phyloP scores from a whole-genome alignment of 2,113 vertebrate genomes.

The Epinephelus fuscoguttatus region DNA sequence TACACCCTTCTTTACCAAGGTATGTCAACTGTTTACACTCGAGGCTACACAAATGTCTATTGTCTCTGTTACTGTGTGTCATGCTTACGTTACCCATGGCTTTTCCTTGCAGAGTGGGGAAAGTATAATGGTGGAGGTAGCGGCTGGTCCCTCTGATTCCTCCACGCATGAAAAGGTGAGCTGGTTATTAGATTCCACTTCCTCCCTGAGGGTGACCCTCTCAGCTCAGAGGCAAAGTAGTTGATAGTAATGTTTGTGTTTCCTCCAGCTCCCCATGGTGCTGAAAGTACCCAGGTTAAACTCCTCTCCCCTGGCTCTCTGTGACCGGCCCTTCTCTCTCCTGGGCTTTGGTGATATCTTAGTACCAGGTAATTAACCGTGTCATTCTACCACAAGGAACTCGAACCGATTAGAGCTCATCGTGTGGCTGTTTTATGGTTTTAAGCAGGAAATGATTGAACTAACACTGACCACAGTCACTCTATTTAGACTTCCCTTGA shows the following conservation, averaged over 20 bases:
- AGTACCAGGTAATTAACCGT: slow-evolving; percentile 91
- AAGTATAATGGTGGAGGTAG: slow-evolving; percentile 99
- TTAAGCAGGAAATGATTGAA: not conserved
- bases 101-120: slow-evolving; percentile 88
- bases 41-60: not conserved
- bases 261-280: slow-evolving; percentile 94
- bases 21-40: slow-evolving; percentile 58
- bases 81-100: not conserved
- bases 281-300: slow-evolving; percentile 96
- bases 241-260: slow-evolving; percentile 14
- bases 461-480: not conserved
- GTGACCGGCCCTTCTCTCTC: slow-evolving; percentile 95
- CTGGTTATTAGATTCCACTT: slow-evolving; percentile 1
- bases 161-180: slow-evolving; percentile 94
- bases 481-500: not conserved
- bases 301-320: slow-evolving; percentile 90
- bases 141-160: slow-evolving; percentile 92
- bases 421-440: not conserved
- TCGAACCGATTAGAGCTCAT: not conserved
- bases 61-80: not conserved
- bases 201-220: not conserved
- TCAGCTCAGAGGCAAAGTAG: not conserved
- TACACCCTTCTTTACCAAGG: slow-evolving; percentile 94
- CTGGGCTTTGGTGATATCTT: slow-evolving; percentile 97
- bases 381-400: not conserved